These are phyloP conservation scores for Diacarnus erythraeanus DNA, from an alignment of 37 sponge, comb jelly and placozoan genomes.

Conservation along the genomic window DNA sequence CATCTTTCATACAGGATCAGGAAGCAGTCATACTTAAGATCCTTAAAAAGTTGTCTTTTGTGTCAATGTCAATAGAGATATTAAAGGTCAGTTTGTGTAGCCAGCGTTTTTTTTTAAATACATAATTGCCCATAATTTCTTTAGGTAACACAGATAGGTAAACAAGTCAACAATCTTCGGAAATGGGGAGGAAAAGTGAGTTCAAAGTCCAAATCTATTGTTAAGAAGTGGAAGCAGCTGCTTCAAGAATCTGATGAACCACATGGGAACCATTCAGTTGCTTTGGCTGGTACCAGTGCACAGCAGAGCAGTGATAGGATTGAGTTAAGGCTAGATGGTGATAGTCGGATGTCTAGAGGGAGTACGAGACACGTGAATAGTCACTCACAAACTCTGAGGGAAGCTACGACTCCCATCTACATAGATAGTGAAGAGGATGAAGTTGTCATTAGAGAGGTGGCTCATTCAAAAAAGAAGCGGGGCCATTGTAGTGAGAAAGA, in stretches of 20 bases:
- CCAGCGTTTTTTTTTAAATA: background rate
- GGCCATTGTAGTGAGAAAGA: background rate
- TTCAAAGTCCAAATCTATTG: constrained; percentile 36
- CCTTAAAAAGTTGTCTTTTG: constrained; percentile 13
- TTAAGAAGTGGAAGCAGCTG: constrained; percentile 64
- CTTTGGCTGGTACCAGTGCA: background rate
- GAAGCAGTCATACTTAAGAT: constrained; percentile 35
- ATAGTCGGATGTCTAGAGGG: background rate
- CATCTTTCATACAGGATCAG: background rate
- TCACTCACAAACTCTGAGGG: background rate
- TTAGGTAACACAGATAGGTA: constrained; percentile 66
- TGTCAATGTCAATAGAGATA: constrained; percentile 55
- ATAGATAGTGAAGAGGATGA: background rate
- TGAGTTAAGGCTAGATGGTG: background rate
- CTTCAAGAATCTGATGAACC: constrained; percentile 11
- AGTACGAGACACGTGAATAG: background rate
- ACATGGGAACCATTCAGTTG: background rate
- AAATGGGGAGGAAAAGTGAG: constrained; percentile 46
- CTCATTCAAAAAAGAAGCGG: background rate
- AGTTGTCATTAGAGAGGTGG: background rate
- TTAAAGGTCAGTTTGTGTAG: constrained; percentile 32
- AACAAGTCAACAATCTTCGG: constrained; percentile 45
- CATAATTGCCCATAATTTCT: background rate
- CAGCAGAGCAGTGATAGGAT: too few relatives aligned
- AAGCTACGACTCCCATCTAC: background rate